Evolutionary conservation across 2,888 invertebrate genomes (phyloP), one percentile per base, ranked within the genome.

Genomic region (Dryadula phaetusa): DNA sequence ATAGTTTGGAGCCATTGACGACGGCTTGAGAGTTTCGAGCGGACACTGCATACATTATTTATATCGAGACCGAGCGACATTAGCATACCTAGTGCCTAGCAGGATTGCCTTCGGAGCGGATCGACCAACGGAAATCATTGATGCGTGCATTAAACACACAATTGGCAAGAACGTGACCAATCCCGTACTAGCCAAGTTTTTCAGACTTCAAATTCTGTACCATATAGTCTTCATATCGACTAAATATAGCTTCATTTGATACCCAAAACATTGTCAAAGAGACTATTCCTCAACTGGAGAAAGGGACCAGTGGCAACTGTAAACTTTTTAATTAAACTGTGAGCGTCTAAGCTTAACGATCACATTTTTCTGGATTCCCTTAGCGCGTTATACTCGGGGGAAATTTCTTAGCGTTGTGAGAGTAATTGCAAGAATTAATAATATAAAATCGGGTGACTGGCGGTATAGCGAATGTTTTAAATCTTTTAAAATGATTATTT

Each of bases 311-410:
- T 68, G 81, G 81, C 81, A 79, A 73, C 85, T 84, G 82, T 85
- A 82, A 88, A 89, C 82, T 88, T 89, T 90, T 91, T 90, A 91
- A 90, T 90, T 90, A 90, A 90, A 85, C 78, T 80, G 77, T 76
- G 77, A 81, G 82, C 81, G 76, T 75, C 74, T 73, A 76, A 77
- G 80, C 83, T 87, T 88, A 89, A 89, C 86, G 87, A 88, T 81
- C 84, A 79, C 86, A 88, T 89, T 90, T 90, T 89, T 90, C 87
- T 85, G 84, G 82, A 82, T 82, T 84, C 87, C 84, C 85, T 83
- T 81, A 75, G 79, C 79, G 76, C 80, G 77, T 78, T 77, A 76
- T 76, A 78, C 87, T 83, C 86, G 74, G 79, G 84, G 86, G 87
- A 86, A 90, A 88, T 88, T 82, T 88, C 83, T 81, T 78, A 79